Evolutionary conservation across 2,888 invertebrate species (phyloP).

Genomic region (Agrotis segetum): DNA sequence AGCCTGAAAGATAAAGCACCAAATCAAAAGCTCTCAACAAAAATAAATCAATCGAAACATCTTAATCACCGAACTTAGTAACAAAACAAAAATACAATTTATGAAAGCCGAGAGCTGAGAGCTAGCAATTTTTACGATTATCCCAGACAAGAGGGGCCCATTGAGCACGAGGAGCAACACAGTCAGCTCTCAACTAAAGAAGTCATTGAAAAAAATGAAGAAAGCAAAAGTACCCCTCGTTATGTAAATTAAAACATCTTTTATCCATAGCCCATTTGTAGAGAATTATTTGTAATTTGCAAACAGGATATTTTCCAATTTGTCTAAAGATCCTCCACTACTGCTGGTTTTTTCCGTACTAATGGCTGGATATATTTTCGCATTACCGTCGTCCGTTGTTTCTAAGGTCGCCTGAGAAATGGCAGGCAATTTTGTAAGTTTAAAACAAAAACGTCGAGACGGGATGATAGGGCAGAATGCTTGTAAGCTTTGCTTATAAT

Average conservation of each 20-base stretch:
- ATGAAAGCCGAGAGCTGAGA: slow-evolving; percentile 63
- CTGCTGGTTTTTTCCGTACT: slow-evolving; percentile 68
- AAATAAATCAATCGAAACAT: slow-evolving; percentile 24
- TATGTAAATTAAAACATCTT: slow-evolving; percentile 86
- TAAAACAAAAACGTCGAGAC: slow-evolving; percentile 65
- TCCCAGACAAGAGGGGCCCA: slow-evolving; percentile 67
- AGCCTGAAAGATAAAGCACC: not conserved
- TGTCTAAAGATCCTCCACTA: slow-evolving; percentile 73
- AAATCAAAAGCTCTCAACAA: slow-evolving; percentile 19
- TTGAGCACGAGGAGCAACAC: slow-evolving; percentile 71
- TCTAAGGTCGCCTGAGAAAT: slow-evolving; percentile 76
- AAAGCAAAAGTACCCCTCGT: slow-evolving; percentile 79
- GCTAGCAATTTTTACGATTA: slow-evolving; percentile 74
- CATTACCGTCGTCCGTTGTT: slow-evolving; percentile 73
- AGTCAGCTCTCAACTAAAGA: slow-evolving; percentile 29
- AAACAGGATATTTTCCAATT: slow-evolving; percentile 83
- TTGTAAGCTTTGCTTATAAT: slow-evolving; percentile 59
- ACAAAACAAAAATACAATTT: slow-evolving; percentile 37
- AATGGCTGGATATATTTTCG: slow-evolving; percentile 78
- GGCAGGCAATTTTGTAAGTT: slow-evolving; percentile 69
- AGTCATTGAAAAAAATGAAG: slow-evolving; percentile 77
- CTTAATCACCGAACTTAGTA: slow-evolving; percentile 27
- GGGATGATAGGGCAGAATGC: slow-evolving; percentile 50
- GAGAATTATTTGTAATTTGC: slow-evolving; percentile 84
- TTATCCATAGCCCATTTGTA: slow-evolving; percentile 81